phyloP scores from a whole-genome alignment of 2,113 vertebrate genomes.

The Setophaga kirtlandii region DNA sequence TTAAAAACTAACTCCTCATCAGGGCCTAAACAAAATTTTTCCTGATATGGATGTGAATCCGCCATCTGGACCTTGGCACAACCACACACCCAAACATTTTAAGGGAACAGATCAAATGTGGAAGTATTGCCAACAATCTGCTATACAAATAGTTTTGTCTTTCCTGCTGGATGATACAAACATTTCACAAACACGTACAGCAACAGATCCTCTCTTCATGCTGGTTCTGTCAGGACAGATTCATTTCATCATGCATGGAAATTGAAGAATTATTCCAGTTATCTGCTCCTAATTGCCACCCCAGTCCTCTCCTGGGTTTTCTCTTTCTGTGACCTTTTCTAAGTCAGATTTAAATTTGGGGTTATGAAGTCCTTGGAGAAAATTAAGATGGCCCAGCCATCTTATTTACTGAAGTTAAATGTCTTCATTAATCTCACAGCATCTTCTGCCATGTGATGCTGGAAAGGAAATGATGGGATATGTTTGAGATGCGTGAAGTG shows the following conservation, averaged over 20 bases:
- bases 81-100: not conserved
- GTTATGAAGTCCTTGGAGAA: not conserved
- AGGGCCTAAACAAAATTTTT: not conserved
- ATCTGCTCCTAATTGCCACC: constrained; percentile 34
- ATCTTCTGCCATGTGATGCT: not conserved
- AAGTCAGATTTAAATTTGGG: constrained; percentile 7
- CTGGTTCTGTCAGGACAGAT: not conserved
- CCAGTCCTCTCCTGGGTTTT: not conserved
- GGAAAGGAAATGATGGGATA: not conserved
- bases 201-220: not conserved
- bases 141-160: not conserved
- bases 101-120: not conserved
- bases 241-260: constrained; percentile 51
- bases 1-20: not conserved
- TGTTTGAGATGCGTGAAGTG: not conserved
- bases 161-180: not conserved
- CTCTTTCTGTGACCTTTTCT: constrained; percentile 17
- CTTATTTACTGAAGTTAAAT: not conserved
- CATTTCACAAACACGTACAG: not conserved
- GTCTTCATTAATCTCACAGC: constrained; percentile 6
- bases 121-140: not conserved
- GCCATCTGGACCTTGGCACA: not conserved
- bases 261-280: constrained; percentile 55
- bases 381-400: not conserved
- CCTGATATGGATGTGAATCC: not conserved